phyloP scores from a whole-genome alignment of 2,888 invertebrate genomes.

The Stenchaetothrips biformis region DNA sequence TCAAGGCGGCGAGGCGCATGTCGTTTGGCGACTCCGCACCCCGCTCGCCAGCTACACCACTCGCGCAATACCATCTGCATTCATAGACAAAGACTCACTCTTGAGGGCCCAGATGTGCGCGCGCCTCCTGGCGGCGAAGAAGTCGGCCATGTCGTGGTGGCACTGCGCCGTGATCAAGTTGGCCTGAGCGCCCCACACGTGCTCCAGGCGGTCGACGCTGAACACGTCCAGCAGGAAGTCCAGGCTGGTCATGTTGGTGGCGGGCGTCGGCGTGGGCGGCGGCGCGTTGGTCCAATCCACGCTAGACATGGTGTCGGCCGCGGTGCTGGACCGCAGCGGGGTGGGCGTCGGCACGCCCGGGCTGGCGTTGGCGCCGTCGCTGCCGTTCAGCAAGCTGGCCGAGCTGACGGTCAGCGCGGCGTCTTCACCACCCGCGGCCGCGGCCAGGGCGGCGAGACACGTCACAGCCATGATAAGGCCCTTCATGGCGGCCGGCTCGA shows the following conservation, averaged over 20 bases:
- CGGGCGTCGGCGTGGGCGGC: background rate
- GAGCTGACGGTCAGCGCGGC: background rate
- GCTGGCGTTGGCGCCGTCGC: no score
- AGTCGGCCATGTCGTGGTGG: background rate
- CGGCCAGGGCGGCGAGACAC: background rate
- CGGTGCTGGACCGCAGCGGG: conserved; percentile 1
- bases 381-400: background rate
- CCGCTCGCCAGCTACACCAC: no score
- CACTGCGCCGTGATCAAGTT: background rate
- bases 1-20: no score
- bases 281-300: background rate
- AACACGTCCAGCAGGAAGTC: conserved; percentile 20
- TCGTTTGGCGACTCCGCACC: no score
- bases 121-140: conserved; percentile 12
- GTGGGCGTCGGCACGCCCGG: background rate
- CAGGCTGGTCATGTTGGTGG: conserved; percentile 11
- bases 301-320: conserved; percentile 1
- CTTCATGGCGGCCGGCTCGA: background rate
- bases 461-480: background rate
- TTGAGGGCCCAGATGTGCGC: conserved; percentile 20
- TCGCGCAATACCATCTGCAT: no score
- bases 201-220: background rate
- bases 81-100: background rate
- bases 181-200: background rate
- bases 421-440: background rate